Base-by-base conservation (phyloP, 2,888 invertebrate species). In the Maniola hyperantus region DNA sequence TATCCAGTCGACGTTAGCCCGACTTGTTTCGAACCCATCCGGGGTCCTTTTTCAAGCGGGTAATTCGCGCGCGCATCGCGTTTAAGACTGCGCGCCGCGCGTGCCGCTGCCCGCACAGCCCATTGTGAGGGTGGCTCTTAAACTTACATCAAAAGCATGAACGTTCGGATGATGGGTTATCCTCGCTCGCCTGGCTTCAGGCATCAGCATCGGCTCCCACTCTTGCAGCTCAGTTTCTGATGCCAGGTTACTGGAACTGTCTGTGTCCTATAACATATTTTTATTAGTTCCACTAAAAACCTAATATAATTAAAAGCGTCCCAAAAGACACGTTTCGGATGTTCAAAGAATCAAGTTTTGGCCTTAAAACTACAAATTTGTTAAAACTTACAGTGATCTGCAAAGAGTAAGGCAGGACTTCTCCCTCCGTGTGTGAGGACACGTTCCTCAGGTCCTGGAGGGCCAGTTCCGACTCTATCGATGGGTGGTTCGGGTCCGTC, bases 391-490 rank as follows among this genome's bases (percentile, higher is more conserved):
- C 91, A 82, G 81, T 79, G 0, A 83, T 80, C 70, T 88, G 84
- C 11, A 90, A 65, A 1, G 88, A 85, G 66, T 90, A 90, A 0
- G 87, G 85, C 7, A 90, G 77, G 0, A 91, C 84, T 11, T 88
- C 90, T 0, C 91, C 91, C 64, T 90, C 91, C 0, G 91, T 91
- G 55, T 90, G 86, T 1, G 78, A 76, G 15, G 89, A 88, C 2
- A 91, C 79, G 61, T 88, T 91, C 66, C 80, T 84, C 66, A 88
- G 68, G 26, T 84, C 90, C 58, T 84, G 86, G 0, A 88, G 79
- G 0, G 82, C 83, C 15, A 74, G 71, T 54, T 89, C 88, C 0
- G 88, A 87, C 1, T 87, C 87, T 1, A 73, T 61, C 0, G 87
- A 81, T 0, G 87, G 85, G 59, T 87, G 79, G 18, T 74, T 74